Evolutionary conservation across 92 coral and sea anemone species (phyloP).

Genomic region (Hydrozoanthus gracilis): DNA sequence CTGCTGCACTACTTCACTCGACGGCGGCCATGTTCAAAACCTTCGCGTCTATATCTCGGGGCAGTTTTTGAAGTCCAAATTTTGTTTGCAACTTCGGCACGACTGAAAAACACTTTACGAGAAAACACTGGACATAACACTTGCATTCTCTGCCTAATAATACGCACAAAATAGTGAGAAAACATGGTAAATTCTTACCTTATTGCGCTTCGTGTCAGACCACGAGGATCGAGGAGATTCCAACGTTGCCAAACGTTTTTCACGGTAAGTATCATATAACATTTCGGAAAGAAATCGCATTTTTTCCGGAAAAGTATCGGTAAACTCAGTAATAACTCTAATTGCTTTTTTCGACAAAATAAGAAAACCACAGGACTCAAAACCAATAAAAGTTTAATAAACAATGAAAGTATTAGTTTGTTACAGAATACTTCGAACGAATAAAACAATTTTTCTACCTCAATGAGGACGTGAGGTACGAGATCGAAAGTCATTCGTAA

Average conservation of each 20-base stretch:
- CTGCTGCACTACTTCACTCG: background rate
- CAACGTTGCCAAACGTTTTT: background rate
- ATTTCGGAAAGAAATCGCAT: background rate
- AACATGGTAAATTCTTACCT: background rate
- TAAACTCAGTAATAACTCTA: background rate
- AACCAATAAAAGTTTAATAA: background rate
- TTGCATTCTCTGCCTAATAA: too few relatives aligned
- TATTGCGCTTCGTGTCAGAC: background rate
- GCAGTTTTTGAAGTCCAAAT: slow-evolving; percentile 4
- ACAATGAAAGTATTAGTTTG: background rate
- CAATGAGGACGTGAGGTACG: background rate
- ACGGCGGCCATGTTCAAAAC: too few relatives aligned
- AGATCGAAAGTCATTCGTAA: background rate
- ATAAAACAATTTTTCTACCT: background rate
- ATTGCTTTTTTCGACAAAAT: background rate
- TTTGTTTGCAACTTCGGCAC: background rate
- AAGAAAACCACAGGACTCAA: background rate
- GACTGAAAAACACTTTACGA: too few relatives aligned
- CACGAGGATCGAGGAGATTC: background rate
- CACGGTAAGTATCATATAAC: background rate
- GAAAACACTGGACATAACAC: background rate
- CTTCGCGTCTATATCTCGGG: background rate
- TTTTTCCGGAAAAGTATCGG: background rate
- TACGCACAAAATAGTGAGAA: background rate
- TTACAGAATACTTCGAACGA: background rate